Evolutionary conservation across 2,113 vertebrate species (phyloP).

Genomic region (Ammodytes marinus): DNA sequence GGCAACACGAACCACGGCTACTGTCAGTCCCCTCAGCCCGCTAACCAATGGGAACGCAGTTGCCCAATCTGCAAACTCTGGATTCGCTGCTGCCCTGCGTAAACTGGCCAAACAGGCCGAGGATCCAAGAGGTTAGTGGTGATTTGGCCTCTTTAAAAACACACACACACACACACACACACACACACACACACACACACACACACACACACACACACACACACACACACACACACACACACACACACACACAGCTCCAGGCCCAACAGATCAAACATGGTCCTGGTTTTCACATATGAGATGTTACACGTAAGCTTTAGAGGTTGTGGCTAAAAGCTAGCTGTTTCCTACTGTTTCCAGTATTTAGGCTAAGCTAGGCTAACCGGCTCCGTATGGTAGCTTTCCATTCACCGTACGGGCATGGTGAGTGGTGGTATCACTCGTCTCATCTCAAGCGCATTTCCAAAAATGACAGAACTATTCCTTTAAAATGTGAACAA

Average conservation of each 20-base stretch:
- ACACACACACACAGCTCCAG: background rate
- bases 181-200: conserved; percentile 9
- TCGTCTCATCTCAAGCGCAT: background rate
- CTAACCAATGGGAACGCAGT: conserved; percentile 94
- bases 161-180: conserved; percentile 19
- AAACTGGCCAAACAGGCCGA: conserved; percentile 98
- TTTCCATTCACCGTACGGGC: background rate
- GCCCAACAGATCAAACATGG: too few species aligned
- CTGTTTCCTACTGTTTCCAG: conserved; percentile 1
- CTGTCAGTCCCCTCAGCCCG: conserved; percentile 95
- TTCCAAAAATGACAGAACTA: background rate
- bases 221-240: conserved; percentile 30
- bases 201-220: conserved; percentile 13
- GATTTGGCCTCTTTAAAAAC: background rate
- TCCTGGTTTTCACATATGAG: too few species aligned
- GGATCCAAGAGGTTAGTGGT: conserved; percentile 94
- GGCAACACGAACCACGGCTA: conserved; percentile 95
- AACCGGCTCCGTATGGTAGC: background rate
- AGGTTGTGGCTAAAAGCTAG: background rate
- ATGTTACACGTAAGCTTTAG: background rate
- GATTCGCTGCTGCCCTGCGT: conserved; percentile 97
- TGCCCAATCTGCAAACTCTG: conserved; percentile 92
- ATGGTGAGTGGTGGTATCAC: background rate
- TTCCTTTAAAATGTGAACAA: conserved; percentile 15
- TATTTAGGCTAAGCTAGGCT: conserved; percentile 10